Base-by-base conservation (phyloP, 2,113 vertebrate species). In the Poicephalus gulielmi region DNA sequence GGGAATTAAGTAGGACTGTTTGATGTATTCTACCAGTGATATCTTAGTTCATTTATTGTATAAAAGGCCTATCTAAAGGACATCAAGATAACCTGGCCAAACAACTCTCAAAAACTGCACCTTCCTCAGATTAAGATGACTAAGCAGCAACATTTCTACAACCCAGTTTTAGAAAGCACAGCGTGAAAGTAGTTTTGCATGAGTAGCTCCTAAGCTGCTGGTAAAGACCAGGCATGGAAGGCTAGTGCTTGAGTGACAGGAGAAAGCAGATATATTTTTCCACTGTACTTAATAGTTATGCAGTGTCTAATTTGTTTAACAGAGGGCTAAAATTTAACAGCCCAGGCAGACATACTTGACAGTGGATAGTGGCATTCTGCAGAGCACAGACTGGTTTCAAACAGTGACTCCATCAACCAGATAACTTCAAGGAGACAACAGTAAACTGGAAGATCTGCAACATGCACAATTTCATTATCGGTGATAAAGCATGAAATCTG, bases 1-100 rank as follows among this genome's bases (percentile, higher is more conserved):
- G 53, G n/a, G 39, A 84, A 90, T 92, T 94, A 46, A 73, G 35
- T 43, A 62, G n/a, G 47, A 69, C 24, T 81, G 30, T 87, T 88
- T 95, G 87, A 95, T 81, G 25, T 44, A 62, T 80, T 80, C 83
- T 74, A 28, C 83, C 55, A 86, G 43, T 52, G 70, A 88, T 81
- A 18, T 85, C 44, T 92, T 27, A 30, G 39, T 71, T 92, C n/a
- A 68, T 74, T 88, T 92, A 53, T 18, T 64, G 31, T 86, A 76
- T 43, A 49, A 84, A 91, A 74, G 53, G 43, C 70, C 66, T 80
- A 7, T 57, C 66, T 80, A 92, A 75, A 95, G 66, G 52, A 64
- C 79, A 88, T 66, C 60, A 74, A 74, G 80, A 88, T 52, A 92
- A 93, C 83, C 10, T 35, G 67, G 44, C 11, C 80, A 92, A 92